A percentile compares a stretch with the other conserved stretches of the same genome.
Conservation (phyloP, 2,888 invertebrate species). For the Cataglyphis livida region DNA sequence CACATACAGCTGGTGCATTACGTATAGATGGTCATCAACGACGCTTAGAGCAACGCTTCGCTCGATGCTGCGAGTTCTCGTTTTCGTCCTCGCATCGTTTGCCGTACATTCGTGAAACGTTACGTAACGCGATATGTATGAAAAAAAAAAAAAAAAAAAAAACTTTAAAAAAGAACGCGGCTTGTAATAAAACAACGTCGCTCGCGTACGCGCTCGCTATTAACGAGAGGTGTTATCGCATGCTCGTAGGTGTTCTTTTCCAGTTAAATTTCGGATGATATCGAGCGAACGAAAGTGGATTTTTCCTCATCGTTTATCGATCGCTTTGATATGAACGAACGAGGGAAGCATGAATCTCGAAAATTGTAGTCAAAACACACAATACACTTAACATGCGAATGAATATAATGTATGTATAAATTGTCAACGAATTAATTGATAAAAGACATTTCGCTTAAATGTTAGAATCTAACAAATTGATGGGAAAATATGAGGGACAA, state of each 20-base stretch:
- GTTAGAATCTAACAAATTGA: background rate
- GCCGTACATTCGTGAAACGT: background rate
- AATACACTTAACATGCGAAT: background rate
- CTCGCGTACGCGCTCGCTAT: background rate
- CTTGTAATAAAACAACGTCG: conserved; percentile 17
- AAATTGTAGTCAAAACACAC: conserved; percentile 21
- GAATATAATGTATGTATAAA: background rate
- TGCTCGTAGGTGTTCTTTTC: conserved; percentile 4
- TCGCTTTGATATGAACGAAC: background rate
- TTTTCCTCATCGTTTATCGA: conserved; percentile 30
- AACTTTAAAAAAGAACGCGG: background rate
- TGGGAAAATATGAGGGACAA: background rate
- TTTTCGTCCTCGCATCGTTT: background rate
- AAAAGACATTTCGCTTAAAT: background rate
- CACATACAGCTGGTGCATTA: conserved; percentile 79
- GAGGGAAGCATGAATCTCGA: conserved; percentile 16
- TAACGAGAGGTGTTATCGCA: conserved; percentile 21
- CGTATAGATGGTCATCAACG: conserved; percentile 68
- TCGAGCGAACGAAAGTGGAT: conserved; percentile 6
- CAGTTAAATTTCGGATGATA: conserved; percentile 18
- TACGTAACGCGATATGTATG: background rate
- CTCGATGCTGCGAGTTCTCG: background rate
- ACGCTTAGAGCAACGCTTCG: conserved; percentile 60
- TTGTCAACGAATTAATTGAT: background rate
- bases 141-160: conserved; percentile 15